Percentiles rank a stretch among this genome's conserved stretches.
Conservation (phyloP, 2,113 vertebrate genomes). For the Chaenogobius annularis region DNA sequence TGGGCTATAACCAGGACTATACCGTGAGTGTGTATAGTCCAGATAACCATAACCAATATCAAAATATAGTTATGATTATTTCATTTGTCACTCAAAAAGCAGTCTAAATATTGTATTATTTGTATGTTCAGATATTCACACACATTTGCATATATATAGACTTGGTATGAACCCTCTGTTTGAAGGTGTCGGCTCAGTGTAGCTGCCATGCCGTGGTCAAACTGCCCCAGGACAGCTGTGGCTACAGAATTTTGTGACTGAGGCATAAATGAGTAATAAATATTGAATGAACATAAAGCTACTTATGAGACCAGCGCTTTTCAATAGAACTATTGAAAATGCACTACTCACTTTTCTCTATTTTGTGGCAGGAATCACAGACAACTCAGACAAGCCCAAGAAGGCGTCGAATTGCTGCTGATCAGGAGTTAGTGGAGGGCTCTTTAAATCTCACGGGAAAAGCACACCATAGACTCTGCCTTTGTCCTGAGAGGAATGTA, state of each 20-base stretch:
- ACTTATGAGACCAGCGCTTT: not conserved
- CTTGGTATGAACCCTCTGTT: too few relatives aligned
- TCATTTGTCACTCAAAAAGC: too few relatives aligned
- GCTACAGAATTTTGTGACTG: too few relatives aligned
- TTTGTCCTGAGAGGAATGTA: slow-evolving; percentile 17
- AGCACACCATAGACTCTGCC: slow-evolving; percentile 3
- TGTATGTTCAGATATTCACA: too few relatives aligned
- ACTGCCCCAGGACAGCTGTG: too few relatives aligned
- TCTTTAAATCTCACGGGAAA: not conserved
- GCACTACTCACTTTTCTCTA: not conserved
- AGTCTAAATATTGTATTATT: too few relatives aligned
- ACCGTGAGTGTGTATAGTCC: too few relatives aligned
- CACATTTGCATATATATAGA: too few relatives aligned
- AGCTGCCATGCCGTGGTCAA: not conserved
- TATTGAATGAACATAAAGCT: not conserved
- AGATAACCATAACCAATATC: too few relatives aligned
- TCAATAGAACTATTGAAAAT: not conserved
- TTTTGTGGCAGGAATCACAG: slow-evolving; percentile 79
- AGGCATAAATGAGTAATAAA: too few relatives aligned
- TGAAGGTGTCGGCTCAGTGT: not conserved
- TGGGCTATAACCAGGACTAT: too few relatives aligned
- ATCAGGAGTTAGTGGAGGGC: slow-evolving; percentile 36
- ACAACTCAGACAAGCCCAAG: slow-evolving; percentile 71
- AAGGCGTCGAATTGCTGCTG: slow-evolving; percentile 86
- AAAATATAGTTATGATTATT: too few relatives aligned